phyloP scores from a whole-genome alignment of 2,888 invertebrate species.

The Chouioia cunea region DNA sequence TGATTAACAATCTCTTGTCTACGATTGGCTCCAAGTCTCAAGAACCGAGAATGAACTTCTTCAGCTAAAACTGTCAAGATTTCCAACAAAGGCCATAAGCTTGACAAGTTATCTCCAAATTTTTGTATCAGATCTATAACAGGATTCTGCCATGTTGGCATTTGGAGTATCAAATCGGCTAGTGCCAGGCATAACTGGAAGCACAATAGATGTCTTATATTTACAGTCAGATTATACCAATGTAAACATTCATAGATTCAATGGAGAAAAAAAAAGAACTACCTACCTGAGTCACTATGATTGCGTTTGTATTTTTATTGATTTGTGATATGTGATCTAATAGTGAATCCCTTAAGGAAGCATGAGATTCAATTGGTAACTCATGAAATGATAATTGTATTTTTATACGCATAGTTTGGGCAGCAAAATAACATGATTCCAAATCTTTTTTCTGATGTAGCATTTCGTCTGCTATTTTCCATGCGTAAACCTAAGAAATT shows the following conservation, averaged over 20 bases:
- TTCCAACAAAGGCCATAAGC: conserved; percentile 89
- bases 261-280: background rate
- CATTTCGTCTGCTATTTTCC: conserved; percentile 96
- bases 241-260: background rate
- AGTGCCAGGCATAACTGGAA: conserved; percentile 86
- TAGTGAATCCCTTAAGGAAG: conserved; percentile 90
- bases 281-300: conserved; percentile 85
- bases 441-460: conserved; percentile 89
- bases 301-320: conserved; percentile 81
- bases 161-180: conserved; percentile 93
- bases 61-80: conserved; percentile 95
- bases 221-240: too few species aligned
- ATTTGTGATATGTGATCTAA: conserved; percentile 85
- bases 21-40: conserved; percentile 91
- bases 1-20: conserved; percentile 87
- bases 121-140: conserved; percentile 85
- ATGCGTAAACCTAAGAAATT: too few species aligned
- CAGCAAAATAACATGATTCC: conserved; percentile 97
- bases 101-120: conserved; percentile 75
- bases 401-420: conserved; percentile 82
- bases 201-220: too few species aligned
- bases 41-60: conserved; percentile 86
- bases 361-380: conserved; percentile 85
- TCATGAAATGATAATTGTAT: conserved; percentile 93
- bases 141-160: conserved; percentile 93